Evolutionary conservation across 2,797 vertebrate genomes (phyloP).

Genomic region (Sebastes hubbsi): DNA sequence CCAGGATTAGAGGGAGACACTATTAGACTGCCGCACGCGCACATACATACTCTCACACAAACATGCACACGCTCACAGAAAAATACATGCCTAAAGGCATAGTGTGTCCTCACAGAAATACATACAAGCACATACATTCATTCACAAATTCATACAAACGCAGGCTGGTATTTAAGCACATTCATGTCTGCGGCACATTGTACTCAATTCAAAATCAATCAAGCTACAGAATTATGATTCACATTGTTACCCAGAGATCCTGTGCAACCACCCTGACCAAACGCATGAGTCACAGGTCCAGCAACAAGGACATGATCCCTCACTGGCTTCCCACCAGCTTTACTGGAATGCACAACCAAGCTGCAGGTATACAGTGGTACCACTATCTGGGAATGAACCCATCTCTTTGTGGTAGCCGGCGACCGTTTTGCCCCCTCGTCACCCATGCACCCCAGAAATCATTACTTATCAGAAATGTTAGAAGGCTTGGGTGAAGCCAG

Average conservation of each 20-base stretch:
- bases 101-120: neutral
- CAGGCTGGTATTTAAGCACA: neutral
- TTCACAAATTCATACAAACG: neutral
- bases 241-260: neutral
- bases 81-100: neutral
- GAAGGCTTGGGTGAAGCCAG: conserved; percentile 37
- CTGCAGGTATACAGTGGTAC: neutral
- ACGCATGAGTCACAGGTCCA: neutral
- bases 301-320: conserved; percentile 10
- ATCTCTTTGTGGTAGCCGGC: conserved; percentile 8
- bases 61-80: neutral
- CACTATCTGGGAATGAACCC: conserved; percentile 21
- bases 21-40: conserved; percentile 55
- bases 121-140: neutral
- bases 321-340: conserved; percentile 20
- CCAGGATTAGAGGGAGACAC: conserved; percentile 71
- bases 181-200: neutral
- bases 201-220: neutral
- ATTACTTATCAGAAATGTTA: conserved; percentile 52
- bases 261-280: neutral
- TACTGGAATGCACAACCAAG: conserved; percentile 27
- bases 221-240: neutral
- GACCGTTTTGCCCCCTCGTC: conserved; percentile 1
- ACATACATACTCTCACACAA: neutral
- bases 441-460: conserved; percentile 24